Percentiles rank a stretch among this genome's conserved stretches.
These are phyloP conservation scores for Agapornis roseicollis DNA, from an alignment of 2,113 vertebrate species.

Conservation along the genomic window DNA sequence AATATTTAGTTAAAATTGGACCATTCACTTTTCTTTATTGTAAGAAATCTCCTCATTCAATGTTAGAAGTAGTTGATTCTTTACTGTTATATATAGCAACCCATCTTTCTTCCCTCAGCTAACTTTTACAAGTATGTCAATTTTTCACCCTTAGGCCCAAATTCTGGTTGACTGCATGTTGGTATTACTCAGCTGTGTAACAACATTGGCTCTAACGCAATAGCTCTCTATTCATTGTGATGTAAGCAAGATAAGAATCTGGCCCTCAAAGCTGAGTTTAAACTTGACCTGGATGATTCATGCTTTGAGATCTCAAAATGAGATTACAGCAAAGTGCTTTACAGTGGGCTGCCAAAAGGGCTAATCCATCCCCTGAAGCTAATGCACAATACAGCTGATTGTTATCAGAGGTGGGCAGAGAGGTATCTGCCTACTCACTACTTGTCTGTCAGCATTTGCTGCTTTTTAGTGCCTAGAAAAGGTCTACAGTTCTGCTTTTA, in stretches of 20 bases:
- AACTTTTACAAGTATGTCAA: not conserved
- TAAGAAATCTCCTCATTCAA: not conserved
- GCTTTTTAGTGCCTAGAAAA: constrained; percentile 45
- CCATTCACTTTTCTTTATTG: not conserved
- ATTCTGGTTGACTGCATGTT: not conserved
- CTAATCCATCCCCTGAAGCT: constrained; percentile 54
- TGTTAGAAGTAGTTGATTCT: not conserved
- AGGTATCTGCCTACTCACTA: constrained; percentile 50
- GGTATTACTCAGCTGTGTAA: not conserved
- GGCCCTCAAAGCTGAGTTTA: constrained; percentile 23
- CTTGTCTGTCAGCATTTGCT: constrained; percentile 59
- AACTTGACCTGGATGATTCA: constrained; percentile 57
- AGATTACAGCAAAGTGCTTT: constrained; percentile 63
- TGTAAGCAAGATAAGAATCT: constrained; percentile 13
- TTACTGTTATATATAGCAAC: not conserved
- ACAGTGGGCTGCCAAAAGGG: constrained; percentile 44
- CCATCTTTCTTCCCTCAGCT: not conserved
- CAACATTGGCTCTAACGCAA: not conserved
- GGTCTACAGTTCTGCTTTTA: constrained; percentile 55
- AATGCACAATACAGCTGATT: constrained; percentile 48
- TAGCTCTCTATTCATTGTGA: not conserved
- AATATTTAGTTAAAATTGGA: not conserved
- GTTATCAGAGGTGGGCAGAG: constrained; percentile 55
- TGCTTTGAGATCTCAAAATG: constrained; percentile 51
- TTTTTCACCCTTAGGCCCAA: not conserved